These are phyloP conservation scores for Sebastes elongatus DNA, from an alignment of 2,797 vertebrate genomes.

Conservation along the genomic window DNA sequence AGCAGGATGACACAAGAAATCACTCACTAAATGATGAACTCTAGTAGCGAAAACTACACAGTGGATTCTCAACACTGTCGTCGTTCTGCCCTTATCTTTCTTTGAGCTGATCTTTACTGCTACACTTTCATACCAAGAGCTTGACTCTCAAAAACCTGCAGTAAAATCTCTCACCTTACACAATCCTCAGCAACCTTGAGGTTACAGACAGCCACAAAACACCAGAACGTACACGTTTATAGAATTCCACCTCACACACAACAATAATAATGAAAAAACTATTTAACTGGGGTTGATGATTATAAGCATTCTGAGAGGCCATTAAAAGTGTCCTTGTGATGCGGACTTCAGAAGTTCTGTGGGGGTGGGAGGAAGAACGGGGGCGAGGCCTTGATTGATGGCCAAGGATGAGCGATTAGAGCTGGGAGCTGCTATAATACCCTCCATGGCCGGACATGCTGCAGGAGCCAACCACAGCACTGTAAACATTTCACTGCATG, in stretches of 20 bases:
- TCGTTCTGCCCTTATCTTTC: background rate
- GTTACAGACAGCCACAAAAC: conserved; percentile 47
- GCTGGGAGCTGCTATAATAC: conserved; percentile 61
- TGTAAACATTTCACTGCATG: conserved; percentile 76
- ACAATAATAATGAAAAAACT: conserved; percentile 59
- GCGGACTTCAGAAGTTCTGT: conserved; percentile 38
- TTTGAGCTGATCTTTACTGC: conserved; percentile 45
- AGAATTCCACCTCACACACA: conserved; percentile 39
- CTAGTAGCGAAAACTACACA: background rate
- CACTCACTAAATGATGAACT: background rate
- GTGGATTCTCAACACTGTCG: background rate
- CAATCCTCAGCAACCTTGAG: conserved; percentile 43
- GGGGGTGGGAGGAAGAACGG: conserved; percentile 19
- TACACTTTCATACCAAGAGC: conserved; percentile 22
- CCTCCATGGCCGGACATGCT: conserved; percentile 31
- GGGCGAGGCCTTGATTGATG: conserved; percentile 65
- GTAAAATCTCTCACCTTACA: conserved; percentile 43
- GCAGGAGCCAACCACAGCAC: conserved; percentile 54
- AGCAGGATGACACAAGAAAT: background rate
- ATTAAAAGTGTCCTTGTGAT: conserved; percentile 71
- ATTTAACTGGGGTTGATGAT: conserved; percentile 64
- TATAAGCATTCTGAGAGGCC: conserved; percentile 57
- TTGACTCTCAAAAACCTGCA: conserved; percentile 18
- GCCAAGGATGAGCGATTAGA: conserved; percentile 69
- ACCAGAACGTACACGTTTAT: conserved; percentile 52